Base-by-base conservation (phyloP, 2,797 vertebrate species). In the Silurus aristotelis region DNA sequence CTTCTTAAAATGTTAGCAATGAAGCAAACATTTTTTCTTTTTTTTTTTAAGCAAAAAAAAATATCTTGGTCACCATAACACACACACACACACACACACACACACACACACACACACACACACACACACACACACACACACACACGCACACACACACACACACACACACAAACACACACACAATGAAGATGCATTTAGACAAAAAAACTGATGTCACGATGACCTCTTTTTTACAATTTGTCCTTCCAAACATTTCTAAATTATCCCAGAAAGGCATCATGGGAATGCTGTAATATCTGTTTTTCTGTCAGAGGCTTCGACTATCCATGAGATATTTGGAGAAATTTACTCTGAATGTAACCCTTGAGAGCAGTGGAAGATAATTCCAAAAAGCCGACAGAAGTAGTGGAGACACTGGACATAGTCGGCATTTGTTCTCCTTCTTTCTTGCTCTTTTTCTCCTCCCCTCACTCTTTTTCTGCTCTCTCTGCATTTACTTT, bases 401-500 rank as follows among this genome's bases (percentile, higher is more conserved):
- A 87, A 88, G 77, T 27, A n/a, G 58, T 20, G 77, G 80, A 83
- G 79, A 82, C 68, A 85, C 60, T 56, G 76, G 63, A 86, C 87
- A 84, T 60, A 84, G 89, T 5, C 66, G 79, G 84, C 87, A 85
- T 87, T 46, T 61, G 84, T 48, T 76, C 48, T 63, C 80, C 67
- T 43, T 76, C 43, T 60, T 72, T 15, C 56, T 58, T 79, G 78
- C 68, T 61, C 80, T 79, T 17, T 78, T 15, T 68, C 72, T 70
- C 66, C 20, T 55, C 22, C 64, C 25, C 75, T 72, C 38, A 68
- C 75, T 82, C n/a, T 72, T 70, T 56, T 56, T 66, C 22, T 22
- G 64, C 71, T 75, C 77, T 46, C 60, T 83, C 87, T 87, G 85
- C 80, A 76, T 86, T 84, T 88, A 83, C 86, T 92, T 93, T 93